phyloP scores from a whole-genome alignment of 2,888 invertebrate genomes.

The Scaptomyza polygonia region DNA sequence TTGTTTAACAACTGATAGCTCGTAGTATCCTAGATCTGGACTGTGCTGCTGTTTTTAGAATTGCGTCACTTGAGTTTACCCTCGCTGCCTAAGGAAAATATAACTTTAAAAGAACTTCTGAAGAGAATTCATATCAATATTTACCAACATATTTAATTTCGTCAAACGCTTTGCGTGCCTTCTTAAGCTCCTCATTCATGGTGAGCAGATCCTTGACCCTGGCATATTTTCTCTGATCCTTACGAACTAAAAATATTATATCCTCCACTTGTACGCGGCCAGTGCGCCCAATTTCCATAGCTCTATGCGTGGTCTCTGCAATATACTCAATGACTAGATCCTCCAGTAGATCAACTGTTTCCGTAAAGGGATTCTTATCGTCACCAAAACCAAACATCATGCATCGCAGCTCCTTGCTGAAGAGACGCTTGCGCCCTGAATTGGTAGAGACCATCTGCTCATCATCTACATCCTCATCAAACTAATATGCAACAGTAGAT shows the following conservation, averaged over 20 bases:
- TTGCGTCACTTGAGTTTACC: conserved; percentile 83
- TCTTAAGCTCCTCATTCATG: conserved; percentile 99
- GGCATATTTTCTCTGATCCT: conserved; percentile 98
- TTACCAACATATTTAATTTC: conserved; percentile 98
- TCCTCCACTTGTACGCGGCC: conserved; percentile 99
- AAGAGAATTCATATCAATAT: conserved; percentile 42
- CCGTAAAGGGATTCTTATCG: conserved; percentile 99
- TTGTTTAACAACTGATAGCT: no score
- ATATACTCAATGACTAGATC: conserved; percentile 99
- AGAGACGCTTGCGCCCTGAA: conserved; percentile 92
- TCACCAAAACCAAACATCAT: conserved; percentile 99
- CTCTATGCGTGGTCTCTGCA: conserved; percentile 96
- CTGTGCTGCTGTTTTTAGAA: conserved; percentile 37
- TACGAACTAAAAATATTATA: conserved; percentile 97
- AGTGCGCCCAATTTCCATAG: conserved; percentile 98
- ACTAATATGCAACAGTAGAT: conserved; percentile 54
- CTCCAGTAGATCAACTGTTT: conserved; percentile 98
- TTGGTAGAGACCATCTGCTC: conserved; percentile 89
- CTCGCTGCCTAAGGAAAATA: conserved; percentile 75
- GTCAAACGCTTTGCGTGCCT: conserved; percentile 99
- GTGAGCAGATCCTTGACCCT: conserved; percentile 97
- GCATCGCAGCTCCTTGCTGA: conserved; percentile 96
- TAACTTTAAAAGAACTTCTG: neutral
- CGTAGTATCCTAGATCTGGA: conserved; percentile 17
- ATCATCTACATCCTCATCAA: conserved; percentile 87